A percentile compares a stretch with the other conserved stretches of the same genome.
phyloP scores from a whole-genome alignment of 2,888 invertebrate genomes.

The Emmelina monodactyla region DNA sequence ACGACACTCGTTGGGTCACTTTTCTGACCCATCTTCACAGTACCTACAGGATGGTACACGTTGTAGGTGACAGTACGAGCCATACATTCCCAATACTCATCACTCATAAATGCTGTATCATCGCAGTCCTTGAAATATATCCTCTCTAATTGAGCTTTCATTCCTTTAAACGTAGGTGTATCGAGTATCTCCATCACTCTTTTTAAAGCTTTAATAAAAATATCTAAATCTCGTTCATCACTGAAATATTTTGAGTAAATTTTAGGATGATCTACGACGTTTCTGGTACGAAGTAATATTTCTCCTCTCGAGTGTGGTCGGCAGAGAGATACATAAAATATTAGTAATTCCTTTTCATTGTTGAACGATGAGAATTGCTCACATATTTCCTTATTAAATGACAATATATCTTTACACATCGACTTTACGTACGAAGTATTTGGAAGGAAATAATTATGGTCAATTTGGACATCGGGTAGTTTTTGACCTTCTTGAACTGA shows the following conservation, averaged over 20 bases:
- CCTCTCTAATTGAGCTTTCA: conserved; percentile 37
- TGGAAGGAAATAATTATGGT: conserved; percentile 48
- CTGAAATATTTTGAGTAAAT: conserved; percentile 48
- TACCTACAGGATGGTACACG: conserved; percentile 53
- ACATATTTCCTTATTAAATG: conserved; percentile 38
- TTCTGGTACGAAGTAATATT: conserved; percentile 31
- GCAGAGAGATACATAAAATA: conserved; percentile 45
- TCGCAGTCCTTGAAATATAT: conserved; percentile 40
- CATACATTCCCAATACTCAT: conserved; percentile 53
- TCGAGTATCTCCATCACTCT: conserved; percentile 34
- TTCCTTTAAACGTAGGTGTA: conserved; percentile 33
- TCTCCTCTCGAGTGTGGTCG: conserved; percentile 43
- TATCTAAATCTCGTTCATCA: conserved; percentile 38
- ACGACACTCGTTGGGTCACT: conserved; percentile 37
- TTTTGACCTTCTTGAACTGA: conserved; percentile 32
- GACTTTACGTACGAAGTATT: conserved; percentile 39
- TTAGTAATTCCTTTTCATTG: conserved; percentile 37
- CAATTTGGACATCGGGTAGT: conserved; percentile 49
- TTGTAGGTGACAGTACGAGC: conserved; percentile 44
- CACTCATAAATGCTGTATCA: conserved; percentile 29
- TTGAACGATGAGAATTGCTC: conserved; percentile 40
- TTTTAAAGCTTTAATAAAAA: conserved; percentile 35
- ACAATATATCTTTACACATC: conserved; percentile 35
- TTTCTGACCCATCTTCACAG: conserved; percentile 44
- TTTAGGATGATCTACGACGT: conserved; percentile 37